phyloP scores from a whole-genome alignment of 2,113 vertebrate genomes.

The Semicossyphus pulcher region DNA sequence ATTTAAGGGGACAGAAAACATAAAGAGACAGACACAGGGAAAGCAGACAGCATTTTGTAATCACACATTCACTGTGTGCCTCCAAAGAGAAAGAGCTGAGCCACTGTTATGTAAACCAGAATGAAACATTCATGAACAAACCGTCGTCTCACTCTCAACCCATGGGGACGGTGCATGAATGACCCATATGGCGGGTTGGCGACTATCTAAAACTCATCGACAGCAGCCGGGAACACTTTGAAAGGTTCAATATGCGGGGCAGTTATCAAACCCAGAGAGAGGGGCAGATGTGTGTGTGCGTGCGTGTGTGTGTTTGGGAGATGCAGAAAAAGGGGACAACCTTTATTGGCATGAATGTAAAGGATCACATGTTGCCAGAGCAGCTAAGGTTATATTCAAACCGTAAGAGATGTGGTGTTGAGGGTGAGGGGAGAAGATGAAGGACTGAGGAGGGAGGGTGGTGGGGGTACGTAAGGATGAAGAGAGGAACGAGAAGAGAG shows the following conservation, averaged over 20 bases:
- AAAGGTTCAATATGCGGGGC: conserved; percentile 16
- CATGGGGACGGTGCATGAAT: conserved; percentile 39
- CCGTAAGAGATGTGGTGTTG: conserved; percentile 18
- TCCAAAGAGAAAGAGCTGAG: conserved; percentile 66
- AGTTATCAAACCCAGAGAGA: conserved; percentile 29
- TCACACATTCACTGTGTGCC: conserved; percentile 44
- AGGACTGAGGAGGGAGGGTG: conserved; percentile 11
- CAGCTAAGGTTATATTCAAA: conserved; percentile 39
- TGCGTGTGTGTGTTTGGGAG: not conserved
- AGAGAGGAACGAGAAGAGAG: conserved; percentile 31
- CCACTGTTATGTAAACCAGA: conserved; percentile 68
- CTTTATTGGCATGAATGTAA: conserved; percentile 41
- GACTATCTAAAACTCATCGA: conserved; percentile 53
- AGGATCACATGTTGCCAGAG: conserved; percentile 28
- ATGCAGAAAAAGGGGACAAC: conserved; percentile 4
- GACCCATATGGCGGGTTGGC: conserved; percentile 58
- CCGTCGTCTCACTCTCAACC: conserved; percentile 40
- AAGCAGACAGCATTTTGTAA: conserved; percentile 44
- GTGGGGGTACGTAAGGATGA: conserved; percentile 9
- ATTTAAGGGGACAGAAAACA: conserved; percentile 31
- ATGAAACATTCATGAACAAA: conserved; percentile 72
- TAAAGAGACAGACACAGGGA: not conserved
- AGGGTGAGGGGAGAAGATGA: conserved; percentile 41
- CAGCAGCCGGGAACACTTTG: conserved; percentile 21
- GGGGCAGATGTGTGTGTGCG: not conserved